These are phyloP conservation scores for Volucella bombylans DNA, from an alignment of 2,888 invertebrate species.

Conservation along the genomic window DNA sequence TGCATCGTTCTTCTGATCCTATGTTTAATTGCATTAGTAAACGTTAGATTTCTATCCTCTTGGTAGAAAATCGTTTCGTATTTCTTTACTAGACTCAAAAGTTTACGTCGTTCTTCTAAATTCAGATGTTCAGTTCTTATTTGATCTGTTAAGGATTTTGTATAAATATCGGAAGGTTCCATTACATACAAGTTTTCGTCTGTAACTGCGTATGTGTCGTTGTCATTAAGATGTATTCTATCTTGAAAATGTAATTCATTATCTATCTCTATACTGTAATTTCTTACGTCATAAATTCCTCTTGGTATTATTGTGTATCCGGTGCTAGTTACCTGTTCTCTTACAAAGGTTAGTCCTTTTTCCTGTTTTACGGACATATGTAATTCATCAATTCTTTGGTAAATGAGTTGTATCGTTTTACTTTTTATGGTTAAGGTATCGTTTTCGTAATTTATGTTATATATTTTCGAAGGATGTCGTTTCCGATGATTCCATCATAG, in stretches of 20 bases:
- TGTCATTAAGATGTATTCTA: too few relatives aligned
- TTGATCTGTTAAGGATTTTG: not conserved
- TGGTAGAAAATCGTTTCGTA: slow-evolving; percentile 4
- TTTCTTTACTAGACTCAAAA: not conserved
- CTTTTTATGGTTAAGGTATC: slow-evolving; percentile 34
- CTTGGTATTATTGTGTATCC: slow-evolving; percentile 15
- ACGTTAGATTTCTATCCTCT: not conserved
- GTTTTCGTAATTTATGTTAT: slow-evolving; percentile 47
- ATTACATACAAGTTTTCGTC: too few relatives aligned
- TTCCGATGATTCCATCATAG: too few relatives aligned
- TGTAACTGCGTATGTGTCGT: too few relatives aligned
- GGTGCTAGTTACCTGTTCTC: slow-evolving; percentile 14
- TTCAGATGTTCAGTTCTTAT: not conserved
- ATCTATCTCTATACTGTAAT: slow-evolving; percentile 8
- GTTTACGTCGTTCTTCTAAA: not conserved
- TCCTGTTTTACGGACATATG: slow-evolving; percentile 39
- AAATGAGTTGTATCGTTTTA: slow-evolving; percentile 28
- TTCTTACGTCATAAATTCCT: slow-evolving; percentile 32
- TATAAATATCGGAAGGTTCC: too few relatives aligned
- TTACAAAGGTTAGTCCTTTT: slow-evolving; percentile 39
- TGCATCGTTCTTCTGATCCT: not conserved
- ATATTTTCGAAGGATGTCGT: not conserved
- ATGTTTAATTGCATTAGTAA: slow-evolving; percentile 5
- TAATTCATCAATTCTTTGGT: slow-evolving; percentile 27
- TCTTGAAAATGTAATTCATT: not conserved